phyloP scores from a whole-genome alignment of 2,113 vertebrate species.

The Pelecanoides urinatrix region DNA sequence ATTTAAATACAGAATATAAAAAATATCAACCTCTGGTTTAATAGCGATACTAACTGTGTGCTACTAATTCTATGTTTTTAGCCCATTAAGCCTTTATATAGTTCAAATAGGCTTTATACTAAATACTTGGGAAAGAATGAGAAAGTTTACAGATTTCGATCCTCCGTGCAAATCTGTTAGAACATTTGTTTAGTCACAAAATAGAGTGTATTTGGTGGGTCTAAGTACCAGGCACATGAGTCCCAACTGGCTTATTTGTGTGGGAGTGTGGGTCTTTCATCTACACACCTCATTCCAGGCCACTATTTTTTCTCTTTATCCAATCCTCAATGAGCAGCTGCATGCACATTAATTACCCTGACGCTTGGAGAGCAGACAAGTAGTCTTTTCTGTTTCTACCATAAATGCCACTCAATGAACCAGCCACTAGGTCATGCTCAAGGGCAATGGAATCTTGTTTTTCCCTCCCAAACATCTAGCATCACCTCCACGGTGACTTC shows the following conservation, averaged over 20 bases:
- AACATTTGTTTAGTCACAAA: constrained; percentile 48
- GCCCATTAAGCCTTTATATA: constrained; percentile 15
- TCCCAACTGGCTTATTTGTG: neutral
- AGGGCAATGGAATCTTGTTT: constrained; percentile 68
- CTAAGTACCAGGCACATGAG: neutral
- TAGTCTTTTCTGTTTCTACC: constrained; percentile 51
- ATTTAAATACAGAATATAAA: neutral
- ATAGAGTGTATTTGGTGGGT: constrained; percentile 19
- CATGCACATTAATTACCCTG: neutral
- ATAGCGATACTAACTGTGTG: neutral
- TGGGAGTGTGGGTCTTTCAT: neutral
- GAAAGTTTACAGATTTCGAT: constrained; percentile 49
- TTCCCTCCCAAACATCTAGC: constrained; percentile 18
- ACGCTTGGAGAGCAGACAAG: constrained; percentile 33
- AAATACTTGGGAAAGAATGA: constrained; percentile 17
- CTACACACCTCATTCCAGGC: neutral
- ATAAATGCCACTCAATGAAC: constrained; percentile 73
- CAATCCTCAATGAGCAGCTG: neutral
- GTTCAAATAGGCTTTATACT: constrained; percentile 42
- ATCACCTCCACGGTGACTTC: constrained; percentile 30
- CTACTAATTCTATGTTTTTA: neutral
- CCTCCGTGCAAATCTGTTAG: constrained; percentile 12
- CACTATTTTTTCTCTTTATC: neutral
- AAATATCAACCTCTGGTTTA: neutral
- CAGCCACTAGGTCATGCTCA: constrained; percentile 81